These are phyloP conservation scores for Lasioglossum albipes DNA, from an alignment of 1,140 invertebrate genomes.

Conservation along the genomic window DNA sequence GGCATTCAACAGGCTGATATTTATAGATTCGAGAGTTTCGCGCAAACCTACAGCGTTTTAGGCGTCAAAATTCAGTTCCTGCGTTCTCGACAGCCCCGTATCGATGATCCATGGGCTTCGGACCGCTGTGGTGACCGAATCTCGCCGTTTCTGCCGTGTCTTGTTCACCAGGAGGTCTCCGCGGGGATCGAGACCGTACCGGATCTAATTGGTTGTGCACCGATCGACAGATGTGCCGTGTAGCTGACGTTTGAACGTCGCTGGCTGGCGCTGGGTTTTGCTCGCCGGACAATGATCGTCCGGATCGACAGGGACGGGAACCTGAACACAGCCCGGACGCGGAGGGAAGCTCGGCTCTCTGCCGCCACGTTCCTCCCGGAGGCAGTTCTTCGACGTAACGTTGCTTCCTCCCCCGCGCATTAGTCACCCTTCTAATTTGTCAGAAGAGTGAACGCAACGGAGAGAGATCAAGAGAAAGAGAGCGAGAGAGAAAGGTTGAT, in stretches of 20 bases:
- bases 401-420: neutral
- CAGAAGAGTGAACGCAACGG: neutral
- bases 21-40: slow-evolving; percentile 74
- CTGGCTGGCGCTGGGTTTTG: neutral
- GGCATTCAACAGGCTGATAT: slow-evolving; percentile 73
- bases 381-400: neutral
- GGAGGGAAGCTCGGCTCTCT: no score
- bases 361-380: no score
- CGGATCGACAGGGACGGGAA: neutral
- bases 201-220: neutral
- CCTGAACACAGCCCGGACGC: no score
- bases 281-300: neutral
- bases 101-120: slow-evolving; percentile 21
- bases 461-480: neutral
- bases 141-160: neutral
- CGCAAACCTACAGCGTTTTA: slow-evolving; percentile 67
- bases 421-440: slow-evolving; percentile 12
- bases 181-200: no score
- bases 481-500: neutral
- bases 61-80: slow-evolving; percentile 68
- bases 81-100: slow-evolving; percentile 44
- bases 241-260: slow-evolving; percentile 31
- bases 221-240: neutral
- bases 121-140: slow-evolving; percentile 8
- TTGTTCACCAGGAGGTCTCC: no score